A percentile compares a stretch with the other conserved stretches of the same genome.
Conservation (phyloP, 2,113 vertebrate species). For the Osmerus eperlanus region DNA sequence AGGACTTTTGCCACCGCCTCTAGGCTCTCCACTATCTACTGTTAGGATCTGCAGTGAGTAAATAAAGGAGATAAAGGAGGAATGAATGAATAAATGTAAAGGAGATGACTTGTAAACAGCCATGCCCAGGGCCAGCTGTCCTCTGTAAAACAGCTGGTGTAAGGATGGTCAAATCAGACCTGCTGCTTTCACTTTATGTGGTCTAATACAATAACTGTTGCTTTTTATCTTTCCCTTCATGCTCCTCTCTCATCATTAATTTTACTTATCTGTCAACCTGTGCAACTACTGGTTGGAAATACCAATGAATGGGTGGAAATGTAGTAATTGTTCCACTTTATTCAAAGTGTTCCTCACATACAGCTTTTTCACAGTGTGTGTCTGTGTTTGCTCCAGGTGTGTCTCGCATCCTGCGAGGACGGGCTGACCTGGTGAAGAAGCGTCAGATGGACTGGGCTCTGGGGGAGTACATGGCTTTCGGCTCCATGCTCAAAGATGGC, state of each 20-base stretch:
- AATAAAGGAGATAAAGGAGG: slow-evolving; percentile 19
- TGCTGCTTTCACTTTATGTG: neutral
- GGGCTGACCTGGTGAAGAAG: slow-evolving; percentile 80
- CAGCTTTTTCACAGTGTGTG: slow-evolving; percentile 1
- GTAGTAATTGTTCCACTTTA: no score
- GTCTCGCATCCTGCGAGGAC: slow-evolving; percentile 82
- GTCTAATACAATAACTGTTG: no score
- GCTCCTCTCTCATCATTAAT: no score
- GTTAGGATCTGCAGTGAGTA: slow-evolving; percentile 7
- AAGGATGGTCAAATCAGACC: no score
- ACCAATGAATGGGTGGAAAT: no score
- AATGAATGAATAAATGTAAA: slow-evolving; percentile 17
- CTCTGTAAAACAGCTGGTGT: neutral
- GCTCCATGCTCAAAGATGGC: slow-evolving; percentile 87
- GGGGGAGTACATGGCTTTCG: slow-evolving; percentile 88
- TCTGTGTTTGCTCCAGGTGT: slow-evolving; percentile 69
- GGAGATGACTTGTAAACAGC: slow-evolving; percentile 20
- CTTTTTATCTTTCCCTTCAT: no score
- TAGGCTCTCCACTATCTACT: neutral
- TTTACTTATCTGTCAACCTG: no score
- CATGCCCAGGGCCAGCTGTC: slow-evolving; percentile 15
- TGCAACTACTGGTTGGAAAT: no score
- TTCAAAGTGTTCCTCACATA: no score
- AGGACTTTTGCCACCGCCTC: no score
- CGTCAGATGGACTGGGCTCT: slow-evolving; percentile 87